Percentiles rank a stretch among this genome's conserved stretches.
Conservation (phyloP, 1,140 invertebrate genomes). For the Leptinotarsa undecemlineata region DNA sequence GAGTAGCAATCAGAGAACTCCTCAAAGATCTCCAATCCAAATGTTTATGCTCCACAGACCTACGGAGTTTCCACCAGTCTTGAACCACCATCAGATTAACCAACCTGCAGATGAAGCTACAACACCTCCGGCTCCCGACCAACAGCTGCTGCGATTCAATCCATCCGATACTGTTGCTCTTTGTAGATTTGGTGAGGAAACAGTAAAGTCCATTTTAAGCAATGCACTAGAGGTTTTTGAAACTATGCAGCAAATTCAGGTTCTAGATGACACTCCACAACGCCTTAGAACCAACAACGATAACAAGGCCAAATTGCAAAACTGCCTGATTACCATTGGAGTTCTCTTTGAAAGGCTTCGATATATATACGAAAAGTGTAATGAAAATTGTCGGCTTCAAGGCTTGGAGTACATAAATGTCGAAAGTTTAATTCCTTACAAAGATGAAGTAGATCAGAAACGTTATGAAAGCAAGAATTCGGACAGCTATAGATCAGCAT, state of each 20-base stretch:
- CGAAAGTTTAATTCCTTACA: slow-evolving; percentile 86
- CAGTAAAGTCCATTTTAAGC: slow-evolving; percentile 89
- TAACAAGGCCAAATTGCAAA: slow-evolving; percentile 83
- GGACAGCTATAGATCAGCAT: slow-evolving; percentile 71
- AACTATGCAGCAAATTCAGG: slow-evolving; percentile 78
- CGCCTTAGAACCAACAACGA: slow-evolving; percentile 73
- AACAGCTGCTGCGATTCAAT: slow-evolving; percentile 62
- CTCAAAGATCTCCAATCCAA: slow-evolving; percentile 28
- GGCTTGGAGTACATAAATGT: slow-evolving; percentile 88
- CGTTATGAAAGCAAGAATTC: slow-evolving; percentile 79
- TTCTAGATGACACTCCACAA: slow-evolving; percentile 72
- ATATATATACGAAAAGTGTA: slow-evolving; percentile 88
- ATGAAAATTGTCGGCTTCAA: slow-evolving; percentile 77
- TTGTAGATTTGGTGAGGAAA: slow-evolving; percentile 83
- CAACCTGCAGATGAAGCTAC: slow-evolving; percentile 51
- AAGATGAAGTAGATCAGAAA: slow-evolving; percentile 79
- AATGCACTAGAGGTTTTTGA: slow-evolving; percentile 88
- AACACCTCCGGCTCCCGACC: slow-evolving; percentile 58
- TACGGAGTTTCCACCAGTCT: slow-evolving; percentile 45
- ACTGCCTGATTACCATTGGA: slow-evolving; percentile 76
- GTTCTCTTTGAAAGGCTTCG: slow-evolving; percentile 82
- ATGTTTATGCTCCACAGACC: slow-evolving; percentile 41
- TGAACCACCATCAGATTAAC: slow-evolving; percentile 53
- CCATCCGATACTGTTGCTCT: slow-evolving; percentile 85
- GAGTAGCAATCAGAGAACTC: slow-evolving; percentile 37